A percentile compares a stretch with the other conserved stretches of the same genome.
Evolutionary conservation across 30 jellyfish, hydroid and myxozoan genomes (phyloP).

Genomic region (Chrysaora quinquecirrha): DNA sequence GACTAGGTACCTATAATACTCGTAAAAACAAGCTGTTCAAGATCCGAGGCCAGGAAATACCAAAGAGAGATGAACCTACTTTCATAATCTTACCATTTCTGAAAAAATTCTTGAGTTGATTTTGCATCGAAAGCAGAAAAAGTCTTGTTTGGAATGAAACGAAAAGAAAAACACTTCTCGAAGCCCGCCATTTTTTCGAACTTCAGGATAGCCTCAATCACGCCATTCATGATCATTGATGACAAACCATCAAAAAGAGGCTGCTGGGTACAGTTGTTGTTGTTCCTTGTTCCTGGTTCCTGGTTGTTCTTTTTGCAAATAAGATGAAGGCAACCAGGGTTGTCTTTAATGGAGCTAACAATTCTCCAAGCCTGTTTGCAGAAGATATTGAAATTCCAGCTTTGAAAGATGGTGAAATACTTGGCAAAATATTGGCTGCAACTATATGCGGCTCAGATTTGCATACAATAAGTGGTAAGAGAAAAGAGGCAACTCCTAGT

Average conservation of each 20-base stretch:
- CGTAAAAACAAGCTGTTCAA: no score
- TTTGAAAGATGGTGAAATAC: slow-evolving; percentile 42
- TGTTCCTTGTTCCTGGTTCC: no score
- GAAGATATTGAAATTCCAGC: slow-evolving; percentile 36
- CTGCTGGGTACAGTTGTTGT: no score
- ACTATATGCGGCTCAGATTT: slow-evolving; percentile 72
- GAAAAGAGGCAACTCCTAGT: slow-evolving; percentile 64
- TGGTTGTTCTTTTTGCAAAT: no score
- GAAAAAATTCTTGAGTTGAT: slow-evolving; percentile 35
- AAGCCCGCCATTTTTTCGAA: slow-evolving; percentile 66
- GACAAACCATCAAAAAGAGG: no score
- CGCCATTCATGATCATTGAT: not conserved
- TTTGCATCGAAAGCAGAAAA: slow-evolving; percentile 64
- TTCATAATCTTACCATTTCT: slow-evolving; percentile 46
- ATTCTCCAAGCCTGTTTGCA: not conserved
- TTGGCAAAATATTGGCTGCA: slow-evolving; percentile 53
- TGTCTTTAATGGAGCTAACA: slow-evolving; percentile 9
- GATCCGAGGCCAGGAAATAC: no score
- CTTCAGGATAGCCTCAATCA: no score
- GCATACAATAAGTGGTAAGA: slow-evolving; percentile 53
- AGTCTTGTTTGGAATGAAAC: slow-evolving; percentile 35
- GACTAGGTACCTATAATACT: no score
- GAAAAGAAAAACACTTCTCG: slow-evolving; percentile 39
- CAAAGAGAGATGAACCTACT: no score
- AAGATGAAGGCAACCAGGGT: slow-evolving; percentile 45